phyloP scores from a whole-genome alignment of 2,888 invertebrate species.

The Stenchaetothrips biformis region DNA sequence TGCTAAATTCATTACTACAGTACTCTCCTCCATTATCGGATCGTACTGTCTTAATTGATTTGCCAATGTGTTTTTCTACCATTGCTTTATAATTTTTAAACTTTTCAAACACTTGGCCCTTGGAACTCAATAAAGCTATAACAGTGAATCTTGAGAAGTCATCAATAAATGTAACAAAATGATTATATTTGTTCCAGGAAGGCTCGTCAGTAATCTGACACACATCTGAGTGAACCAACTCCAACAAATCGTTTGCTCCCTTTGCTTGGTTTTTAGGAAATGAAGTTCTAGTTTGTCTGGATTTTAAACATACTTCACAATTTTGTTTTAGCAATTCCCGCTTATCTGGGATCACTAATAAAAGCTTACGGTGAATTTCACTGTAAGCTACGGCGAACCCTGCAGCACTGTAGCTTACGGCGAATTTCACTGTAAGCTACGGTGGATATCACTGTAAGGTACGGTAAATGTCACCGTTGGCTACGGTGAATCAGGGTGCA shows the following conservation, averaged over 20 bases:
- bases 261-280: background rate
- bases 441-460: too few species aligned
- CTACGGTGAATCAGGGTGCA: too few species aligned
- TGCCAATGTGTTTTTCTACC: slow-evolving; percentile 40
- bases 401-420: too few species aligned
- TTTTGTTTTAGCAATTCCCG: background rate
- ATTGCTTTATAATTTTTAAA: slow-evolving; percentile 40
- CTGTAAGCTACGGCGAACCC: too few species aligned
- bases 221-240: slow-evolving; percentile 40
- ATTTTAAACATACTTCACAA: background rate
- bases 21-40: slow-evolving; percentile 40
- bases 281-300: background rate
- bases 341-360: too few species aligned
- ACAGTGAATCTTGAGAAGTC: slow-evolving; percentile 40
- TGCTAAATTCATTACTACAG: slow-evolving; percentile 36
- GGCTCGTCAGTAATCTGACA: slow-evolving; percentile 38
- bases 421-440: too few species aligned
- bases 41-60: slow-evolving; percentile 39
- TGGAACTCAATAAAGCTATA: slow-evolving; percentile 40
- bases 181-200: slow-evolving; percentile 38
- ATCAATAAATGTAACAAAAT: slow-evolving; percentile 42
- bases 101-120: slow-evolving; percentile 38
- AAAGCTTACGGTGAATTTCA: too few species aligned
- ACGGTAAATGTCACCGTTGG: too few species aligned
- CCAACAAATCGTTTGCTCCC: slow-evolving; percentile 33